Conservation (phyloP, 2,113 vertebrate species). For the Sceloporus tristichus region DNA sequence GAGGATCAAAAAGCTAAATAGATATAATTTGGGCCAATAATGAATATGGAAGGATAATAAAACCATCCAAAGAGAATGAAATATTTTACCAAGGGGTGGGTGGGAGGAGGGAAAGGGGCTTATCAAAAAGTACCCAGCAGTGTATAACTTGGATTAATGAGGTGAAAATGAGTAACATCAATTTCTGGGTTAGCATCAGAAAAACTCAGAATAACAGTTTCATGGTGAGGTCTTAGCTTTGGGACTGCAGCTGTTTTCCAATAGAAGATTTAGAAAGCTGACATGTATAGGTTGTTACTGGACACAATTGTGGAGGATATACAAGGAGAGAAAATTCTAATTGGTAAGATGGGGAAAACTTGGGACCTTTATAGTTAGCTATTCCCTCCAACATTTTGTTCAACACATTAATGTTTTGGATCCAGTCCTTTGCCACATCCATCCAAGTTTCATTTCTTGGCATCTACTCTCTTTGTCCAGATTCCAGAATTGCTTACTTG, state of each 20-base stretch:
- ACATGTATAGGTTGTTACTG: slow-evolving; percentile 8
- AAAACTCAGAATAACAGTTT: neutral
- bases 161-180: slow-evolving; percentile 27
- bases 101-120: neutral
- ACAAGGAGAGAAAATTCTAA: neutral
- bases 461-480: slow-evolving; percentile 42
- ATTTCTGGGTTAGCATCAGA: slow-evolving; percentile 6
- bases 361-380: slow-evolving; percentile 55
- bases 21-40: slow-evolving; percentile 14
- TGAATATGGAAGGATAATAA: slow-evolving; percentile 11
- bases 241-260: slow-evolving; percentile 32
- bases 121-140: slow-evolving; percentile 16
- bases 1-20: neutral
- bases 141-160: slow-evolving; percentile 30
- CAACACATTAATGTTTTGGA: slow-evolving; percentile 46
- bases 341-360: neutral
- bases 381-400: slow-evolving; percentile 31
- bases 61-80: slow-evolving; percentile 4
- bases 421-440: slow-evolving; percentile 24
- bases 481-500: slow-evolving; percentile 20
- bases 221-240: neutral
- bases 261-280: slow-evolving; percentile 5
- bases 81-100: neutral
- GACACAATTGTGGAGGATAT: neutral
- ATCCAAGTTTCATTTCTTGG: slow-evolving; percentile 29